These are phyloP conservation scores for Odontophorus gujanensis DNA, from an alignment of 2,113 vertebrate genomes.

Conservation along the genomic window DNA sequence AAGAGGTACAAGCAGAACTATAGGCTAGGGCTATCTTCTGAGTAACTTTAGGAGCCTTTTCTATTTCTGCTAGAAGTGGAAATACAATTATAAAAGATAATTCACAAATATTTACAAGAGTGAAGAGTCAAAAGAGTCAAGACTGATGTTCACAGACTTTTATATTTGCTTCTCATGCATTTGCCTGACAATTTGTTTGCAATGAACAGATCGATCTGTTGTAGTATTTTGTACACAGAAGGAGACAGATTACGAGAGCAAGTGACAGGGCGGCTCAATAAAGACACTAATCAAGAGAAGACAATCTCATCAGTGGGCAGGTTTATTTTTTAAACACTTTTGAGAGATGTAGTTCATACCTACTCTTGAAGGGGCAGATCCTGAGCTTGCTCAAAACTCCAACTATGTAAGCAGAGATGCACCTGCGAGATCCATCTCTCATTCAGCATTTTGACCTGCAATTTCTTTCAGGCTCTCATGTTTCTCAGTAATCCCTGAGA, in stretches of 20 bases:
- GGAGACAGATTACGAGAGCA: background rate
- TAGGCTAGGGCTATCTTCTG: background rate
- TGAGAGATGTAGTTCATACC: background rate
- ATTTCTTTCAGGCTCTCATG: background rate
- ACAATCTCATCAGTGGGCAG: background rate
- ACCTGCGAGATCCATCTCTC: background rate
- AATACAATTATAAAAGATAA: background rate
- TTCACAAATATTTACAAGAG: slow-evolving; percentile 24
- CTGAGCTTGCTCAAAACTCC: background rate
- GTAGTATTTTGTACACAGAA: fast-evolving
- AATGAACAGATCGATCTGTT: background rate
- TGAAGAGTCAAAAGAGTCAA: background rate
- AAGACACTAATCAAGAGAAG: background rate
- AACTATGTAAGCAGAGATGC: fast-evolving
- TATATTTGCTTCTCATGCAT: background rate
- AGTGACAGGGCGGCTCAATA: background rate
- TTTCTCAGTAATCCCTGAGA: background rate
- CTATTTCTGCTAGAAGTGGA: background rate
- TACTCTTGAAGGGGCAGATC: background rate
- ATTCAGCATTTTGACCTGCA: background rate
- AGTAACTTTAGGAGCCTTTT: background rate
- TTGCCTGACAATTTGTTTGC: background rate
- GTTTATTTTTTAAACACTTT: background rate
- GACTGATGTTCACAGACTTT: background rate
- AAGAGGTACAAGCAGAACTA: background rate